phyloP scores from a whole-genome alignment of 2,888 invertebrate genomes.

The Drosophila birchii region DNA sequence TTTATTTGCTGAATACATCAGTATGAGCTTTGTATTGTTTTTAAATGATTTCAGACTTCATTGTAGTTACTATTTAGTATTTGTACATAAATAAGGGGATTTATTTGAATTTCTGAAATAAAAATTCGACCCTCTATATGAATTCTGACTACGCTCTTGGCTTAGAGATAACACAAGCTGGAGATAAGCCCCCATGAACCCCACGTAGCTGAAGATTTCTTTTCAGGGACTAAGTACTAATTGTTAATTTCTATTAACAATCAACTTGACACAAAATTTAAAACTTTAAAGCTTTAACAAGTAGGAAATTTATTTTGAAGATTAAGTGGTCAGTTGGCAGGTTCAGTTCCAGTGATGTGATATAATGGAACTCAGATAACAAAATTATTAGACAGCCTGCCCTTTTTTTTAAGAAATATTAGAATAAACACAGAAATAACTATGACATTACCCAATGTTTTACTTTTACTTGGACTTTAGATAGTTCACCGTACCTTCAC shows the following conservation, averaged over 20 bases:
- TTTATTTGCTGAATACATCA: neutral
- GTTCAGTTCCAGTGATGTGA: neutral
- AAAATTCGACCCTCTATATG: too few relatives aligned
- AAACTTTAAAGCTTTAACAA: too few relatives aligned
- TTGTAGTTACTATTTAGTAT: too few relatives aligned
- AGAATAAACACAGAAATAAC: neutral
- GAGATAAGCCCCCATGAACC: neutral
- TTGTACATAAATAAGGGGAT: neutral
- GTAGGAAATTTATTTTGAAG: too few relatives aligned
- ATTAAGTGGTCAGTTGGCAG: too few relatives aligned
- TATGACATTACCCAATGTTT: neutral
- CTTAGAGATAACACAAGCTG: neutral
- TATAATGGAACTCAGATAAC: neutral
- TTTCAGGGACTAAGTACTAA: neutral
- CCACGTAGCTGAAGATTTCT: neutral
- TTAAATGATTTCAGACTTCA: neutral
- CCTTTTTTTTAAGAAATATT: neutral
- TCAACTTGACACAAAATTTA: neutral
- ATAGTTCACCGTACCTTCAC: slow-evolving; percentile 94
- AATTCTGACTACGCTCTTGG: neutral
- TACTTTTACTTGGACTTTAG: slow-evolving; percentile 85
- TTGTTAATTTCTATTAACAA: too few relatives aligned
- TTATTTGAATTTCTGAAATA: neutral
- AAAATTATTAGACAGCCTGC: too few relatives aligned
- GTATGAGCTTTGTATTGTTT: neutral